These are phyloP conservation scores for Chiloscyllium punctatum DNA, from an alignment of 2,797 vertebrate genomes.

Conservation along the genomic window DNA sequence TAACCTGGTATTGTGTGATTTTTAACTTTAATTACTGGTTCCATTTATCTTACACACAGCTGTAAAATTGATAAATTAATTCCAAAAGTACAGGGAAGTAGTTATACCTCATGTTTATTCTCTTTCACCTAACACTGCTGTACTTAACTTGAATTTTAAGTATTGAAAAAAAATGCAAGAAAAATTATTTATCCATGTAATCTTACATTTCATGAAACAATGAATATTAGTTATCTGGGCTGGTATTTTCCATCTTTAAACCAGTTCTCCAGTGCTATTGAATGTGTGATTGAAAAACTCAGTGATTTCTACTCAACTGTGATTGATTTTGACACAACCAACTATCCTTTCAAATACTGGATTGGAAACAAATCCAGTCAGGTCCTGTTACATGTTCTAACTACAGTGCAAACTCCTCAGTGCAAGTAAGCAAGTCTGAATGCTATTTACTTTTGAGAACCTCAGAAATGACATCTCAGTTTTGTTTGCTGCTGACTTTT, in stretches of 20 bases:
- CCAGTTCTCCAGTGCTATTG: neutral
- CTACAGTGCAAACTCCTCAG: neutral
- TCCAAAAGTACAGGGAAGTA: neutral
- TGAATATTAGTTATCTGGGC: neutral
- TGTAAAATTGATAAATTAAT: neutral
- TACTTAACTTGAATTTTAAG: neutral
- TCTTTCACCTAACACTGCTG: neutral
- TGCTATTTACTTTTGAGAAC: neutral
- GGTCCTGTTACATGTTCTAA: neutral
- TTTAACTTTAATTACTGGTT: neutral
- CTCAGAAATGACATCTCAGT: neutral
- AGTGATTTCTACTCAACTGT: neutral
- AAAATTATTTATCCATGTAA: neutral
- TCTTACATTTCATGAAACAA: neutral
- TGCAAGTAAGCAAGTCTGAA: neutral
- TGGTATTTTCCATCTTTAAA: neutral
- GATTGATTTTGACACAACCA: neutral
- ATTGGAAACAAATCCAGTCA: neutral
- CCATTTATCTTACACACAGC: neutral
- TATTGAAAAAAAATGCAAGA: neutral
- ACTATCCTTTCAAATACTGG: neutral
- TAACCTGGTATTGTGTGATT: no score
- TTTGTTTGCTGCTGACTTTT: neutral
- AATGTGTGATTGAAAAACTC: neutral
- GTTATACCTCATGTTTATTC: neutral